Evolutionary conservation across 2,888 invertebrate genomes (phyloP), one percentile per base, ranked within the genome.

Genomic region (Apodemia zela): DNA sequence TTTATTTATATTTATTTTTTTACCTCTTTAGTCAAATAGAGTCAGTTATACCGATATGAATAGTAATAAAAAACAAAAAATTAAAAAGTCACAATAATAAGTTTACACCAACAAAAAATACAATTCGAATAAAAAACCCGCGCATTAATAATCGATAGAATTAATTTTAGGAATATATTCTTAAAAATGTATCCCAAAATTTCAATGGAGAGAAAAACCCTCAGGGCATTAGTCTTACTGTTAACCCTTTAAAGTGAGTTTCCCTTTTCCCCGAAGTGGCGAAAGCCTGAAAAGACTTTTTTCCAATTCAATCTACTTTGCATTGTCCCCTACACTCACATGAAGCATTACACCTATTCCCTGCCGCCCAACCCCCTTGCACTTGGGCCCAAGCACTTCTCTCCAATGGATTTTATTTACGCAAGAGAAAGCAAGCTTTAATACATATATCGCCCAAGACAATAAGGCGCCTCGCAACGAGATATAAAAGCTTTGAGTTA

Each of bases 401-500:
- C 81, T 80, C 81, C 87, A 79, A 84, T 89, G 82, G 85, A 88
- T 89, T 91, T 89, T 90, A 90, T 91, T 90, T 90, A 90, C 90
- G 86, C 88, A 88, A 90, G 87, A 89, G 88, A 88, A 87, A 89
- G 89, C 89, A 88, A 87, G 86, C 87, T 82, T 83, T 89, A 89
- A 89, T 89, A 90, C 89, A 85, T 89, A 89, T 86, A 89, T 89
- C 85, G 77, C 82, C 74, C 85, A 85, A 90, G 88, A 91, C 91
- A 91, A 91, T 90, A 89, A 88, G 89, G 80, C 87, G 87, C 85
- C 77, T 85, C 84, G 79, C 82, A 82, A 84, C 85, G 88, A 87
- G 87, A 89, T 87, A 90, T 90, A 91, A 91, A 90, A 89, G 91
- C 90, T 91, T 90, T 90, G 91, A 90, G 89, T 88, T 89, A 89